Evolutionary conservation across 2,797 vertebrate species (phyloP), one percentile per base, ranked within the genome.

Genomic region (Rhabdomys pumilio): DNA sequence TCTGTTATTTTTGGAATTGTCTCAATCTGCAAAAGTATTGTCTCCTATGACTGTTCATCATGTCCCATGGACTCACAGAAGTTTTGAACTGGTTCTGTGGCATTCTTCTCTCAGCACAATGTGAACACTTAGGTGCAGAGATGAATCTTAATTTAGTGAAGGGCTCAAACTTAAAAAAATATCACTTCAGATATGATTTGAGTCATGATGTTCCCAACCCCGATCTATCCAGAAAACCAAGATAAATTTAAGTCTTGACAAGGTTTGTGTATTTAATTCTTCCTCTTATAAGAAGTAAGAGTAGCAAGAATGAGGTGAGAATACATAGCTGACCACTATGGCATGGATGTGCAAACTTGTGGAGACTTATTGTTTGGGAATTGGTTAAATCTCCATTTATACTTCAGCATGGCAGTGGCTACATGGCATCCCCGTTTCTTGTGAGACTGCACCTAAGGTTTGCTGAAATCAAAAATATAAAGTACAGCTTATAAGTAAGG

Each of bases 1-100:
- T n/a, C 50, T 94, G 31, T 81, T 84, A 61, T 53, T 83, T 89
- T 92, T 83, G 19, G 67, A 95, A 72, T 65, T 75, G 29, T 38
- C 0, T 67, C 50, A 72, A 50, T 84, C 26, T 89, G 14, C 10
- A 84, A 65, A 57, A 34, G 69, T n/a, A 47, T 81, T 9, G 9
- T 76, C 2, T 93, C 57, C 41, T 80, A 55, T 77, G 44, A 31
- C 26, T 0, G 29, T 67, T 13, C 8, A 4, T 55, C 6, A 1
- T 20, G 34, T 53, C 20, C 67, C 29, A 6, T 55, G 76, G 7
- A 41, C 24, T 63, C 15, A 12, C 34, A 24, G n/a, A 57, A 72
- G 14, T 69, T 11, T 53, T 22, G 29, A 4, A 53, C 10, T 5
- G 41, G 5, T 76, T 29, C 2, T n/a, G 26, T 50, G 10, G 12